These are phyloP conservation scores for Ibidorhyncha struthersii DNA, from an alignment of 2,113 vertebrate genomes.

Conservation along the genomic window DNA sequence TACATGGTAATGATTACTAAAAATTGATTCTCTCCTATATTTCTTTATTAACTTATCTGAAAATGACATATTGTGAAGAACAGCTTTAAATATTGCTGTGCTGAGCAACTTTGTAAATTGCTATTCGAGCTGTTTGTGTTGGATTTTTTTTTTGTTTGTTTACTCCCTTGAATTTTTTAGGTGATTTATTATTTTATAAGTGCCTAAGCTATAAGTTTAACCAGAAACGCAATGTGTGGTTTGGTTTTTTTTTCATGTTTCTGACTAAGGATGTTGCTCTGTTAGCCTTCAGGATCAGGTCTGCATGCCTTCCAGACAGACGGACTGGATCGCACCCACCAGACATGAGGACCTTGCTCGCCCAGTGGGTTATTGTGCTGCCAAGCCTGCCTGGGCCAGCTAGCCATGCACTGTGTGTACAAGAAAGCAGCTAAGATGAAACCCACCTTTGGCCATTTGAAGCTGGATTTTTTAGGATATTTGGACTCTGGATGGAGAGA, in stretches of 20 bases:
- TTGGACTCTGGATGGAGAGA: neutral
- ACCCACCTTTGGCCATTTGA: neutral
- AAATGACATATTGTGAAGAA: conserved; percentile 73
- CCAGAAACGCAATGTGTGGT: neutral
- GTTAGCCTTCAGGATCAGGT: neutral
- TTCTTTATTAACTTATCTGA: conserved; percentile 78
- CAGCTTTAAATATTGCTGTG: conserved; percentile 61
- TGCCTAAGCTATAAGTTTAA: conserved; percentile 8
- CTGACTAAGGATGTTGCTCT: neutral
- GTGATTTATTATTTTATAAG: conserved; percentile 63
- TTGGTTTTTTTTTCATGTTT: neutral
- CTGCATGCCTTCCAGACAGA: neutral
- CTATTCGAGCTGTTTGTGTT: conserved; percentile 63
- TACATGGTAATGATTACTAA: conserved; percentile 74
- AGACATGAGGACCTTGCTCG: neutral
- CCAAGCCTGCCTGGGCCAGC: neutral
- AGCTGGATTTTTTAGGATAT: neutral
- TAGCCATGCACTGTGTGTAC: neutral
- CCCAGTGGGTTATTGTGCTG: neutral
- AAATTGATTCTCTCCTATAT: conserved; percentile 70
- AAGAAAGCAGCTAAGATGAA: neutral
- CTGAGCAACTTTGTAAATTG: conserved; percentile 72
- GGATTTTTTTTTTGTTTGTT: neutral
- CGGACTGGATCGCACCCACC: neutral
- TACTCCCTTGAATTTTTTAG: conserved; percentile 52